Evolutionary conservation across 2,113 vertebrate genomes (phyloP).

Genomic region (Dromaius novaehollandiae): DNA sequence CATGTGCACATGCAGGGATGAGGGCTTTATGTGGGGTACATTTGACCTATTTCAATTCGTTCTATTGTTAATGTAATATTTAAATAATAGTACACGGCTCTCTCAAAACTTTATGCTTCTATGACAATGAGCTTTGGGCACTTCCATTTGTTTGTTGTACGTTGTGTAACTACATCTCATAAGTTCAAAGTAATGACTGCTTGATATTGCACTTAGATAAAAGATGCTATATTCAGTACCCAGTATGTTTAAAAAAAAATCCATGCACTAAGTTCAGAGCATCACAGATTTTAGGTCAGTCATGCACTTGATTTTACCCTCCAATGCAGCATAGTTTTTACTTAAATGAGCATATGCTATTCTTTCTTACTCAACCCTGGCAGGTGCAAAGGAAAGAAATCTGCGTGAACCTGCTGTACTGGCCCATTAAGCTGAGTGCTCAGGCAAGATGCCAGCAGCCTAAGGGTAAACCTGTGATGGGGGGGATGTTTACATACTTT

Average conservation of each 20-base stretch:
- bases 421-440: background rate
- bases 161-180: fast-evolving
- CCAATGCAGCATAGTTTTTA: fast-evolving
- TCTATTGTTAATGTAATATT: background rate
- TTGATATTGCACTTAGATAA: background rate
- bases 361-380: background rate
- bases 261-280: background rate
- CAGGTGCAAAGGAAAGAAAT: no score
- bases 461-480: no score
- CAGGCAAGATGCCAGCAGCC: fast-evolving
- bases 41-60: background rate
- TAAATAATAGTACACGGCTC: background rate
- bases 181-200: background rate
- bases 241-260: background rate
- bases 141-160: background rate
- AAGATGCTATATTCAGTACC: fast-evolving
- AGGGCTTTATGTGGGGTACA: background rate
- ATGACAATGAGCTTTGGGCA: background rate
- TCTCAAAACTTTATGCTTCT: background rate
- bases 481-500: no score
- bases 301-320: background rate
- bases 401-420: background rate
- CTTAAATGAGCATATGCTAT: fast-evolving
- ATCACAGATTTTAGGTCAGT: background rate
- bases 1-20: no score